Conservation (phyloP, 2,797 vertebrate species). For the Cossypha polioptera region DNA sequence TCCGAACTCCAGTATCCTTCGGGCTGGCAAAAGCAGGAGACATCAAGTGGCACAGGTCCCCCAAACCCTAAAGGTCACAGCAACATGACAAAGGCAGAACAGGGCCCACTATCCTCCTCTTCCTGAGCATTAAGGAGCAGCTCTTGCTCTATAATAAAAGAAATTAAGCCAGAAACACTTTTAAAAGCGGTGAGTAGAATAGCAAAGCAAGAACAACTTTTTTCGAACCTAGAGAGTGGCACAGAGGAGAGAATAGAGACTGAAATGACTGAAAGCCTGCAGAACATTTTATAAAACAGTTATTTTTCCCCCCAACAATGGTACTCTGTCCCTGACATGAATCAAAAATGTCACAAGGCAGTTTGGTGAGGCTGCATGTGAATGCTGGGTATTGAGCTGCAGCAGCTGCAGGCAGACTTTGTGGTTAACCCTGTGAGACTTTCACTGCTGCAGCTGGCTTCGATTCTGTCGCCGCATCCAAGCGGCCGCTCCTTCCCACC, state of each 20-base stretch:
- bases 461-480: neutral
- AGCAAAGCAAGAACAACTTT: neutral
- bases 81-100: neutral
- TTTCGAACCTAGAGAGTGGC: neutral
- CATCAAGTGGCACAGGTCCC: neutral
- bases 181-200: neutral
- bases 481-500: neutral
- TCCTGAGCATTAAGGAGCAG: neutral
- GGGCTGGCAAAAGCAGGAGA: neutral
- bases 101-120: neutral
- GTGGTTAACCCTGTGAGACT: conserved; percentile 30
- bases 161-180: neutral
- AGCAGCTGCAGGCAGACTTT: conserved; percentile 58
- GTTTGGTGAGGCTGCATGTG: neutral
- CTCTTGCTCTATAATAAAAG: neutral
- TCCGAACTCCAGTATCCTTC: neutral
- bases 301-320: conserved; percentile 45
- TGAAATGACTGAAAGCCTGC: conserved; percentile 30
- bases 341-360: conserved; percentile 55
- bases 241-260: conserved; percentile 3
- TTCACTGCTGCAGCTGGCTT: conserved; percentile 39
- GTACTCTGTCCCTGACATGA: conserved; percentile 48
- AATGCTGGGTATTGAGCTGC: conserved; percentile 54
- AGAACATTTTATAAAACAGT: conserved; percentile 54
- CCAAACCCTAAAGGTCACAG: neutral